phyloP scores from a whole-genome alignment of 2,888 invertebrate species.

The Periphyllus acericola region DNA sequence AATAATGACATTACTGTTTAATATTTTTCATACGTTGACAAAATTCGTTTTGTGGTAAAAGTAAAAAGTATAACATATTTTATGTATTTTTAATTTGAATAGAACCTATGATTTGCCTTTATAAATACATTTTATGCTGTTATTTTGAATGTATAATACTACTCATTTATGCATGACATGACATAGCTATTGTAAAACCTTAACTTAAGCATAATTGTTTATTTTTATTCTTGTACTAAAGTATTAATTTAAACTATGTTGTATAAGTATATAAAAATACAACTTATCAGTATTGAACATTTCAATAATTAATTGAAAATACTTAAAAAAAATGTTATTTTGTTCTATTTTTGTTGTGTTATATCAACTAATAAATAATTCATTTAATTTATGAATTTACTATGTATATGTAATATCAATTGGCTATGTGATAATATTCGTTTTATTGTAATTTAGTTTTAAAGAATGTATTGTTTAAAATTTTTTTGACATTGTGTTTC shows the following conservation, averaged over 20 bases:
- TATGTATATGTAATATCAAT: constrained; percentile 20
- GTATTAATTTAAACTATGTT: constrained; percentile 5
- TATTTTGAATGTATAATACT: neutral
- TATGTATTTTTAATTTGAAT: neutral
- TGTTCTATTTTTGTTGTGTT: constrained; percentile 48
- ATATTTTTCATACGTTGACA: constrained; percentile 10
- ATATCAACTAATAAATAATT: constrained; percentile 27
- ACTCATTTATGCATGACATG: constrained; percentile 1
- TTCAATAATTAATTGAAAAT: constrained; percentile 18
- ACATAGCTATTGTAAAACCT: constrained; percentile 9
- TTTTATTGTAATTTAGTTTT: constrained; percentile 7
- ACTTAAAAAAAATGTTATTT: constrained; percentile 21
- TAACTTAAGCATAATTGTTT: constrained; percentile 14
- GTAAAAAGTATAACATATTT: neutral
- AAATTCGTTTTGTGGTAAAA: constrained; percentile 17
- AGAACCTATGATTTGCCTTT: neutral
- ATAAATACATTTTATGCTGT: neutral
- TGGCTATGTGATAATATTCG: constrained; percentile 47
- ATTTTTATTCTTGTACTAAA: constrained; percentile 1
- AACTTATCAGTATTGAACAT: constrained; percentile 24
- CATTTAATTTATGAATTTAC: constrained; percentile 17
- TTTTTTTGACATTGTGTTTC: neutral
- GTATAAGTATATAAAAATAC: constrained; percentile 23
- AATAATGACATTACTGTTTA: constrained; percentile 13
- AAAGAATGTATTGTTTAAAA: constrained; percentile 17